Percentiles rank a stretch among this genome's conserved stretches.
Evolutionary conservation across 2,113 vertebrate species (phyloP).

Genomic region (Argyrosomus japonicus): DNA sequence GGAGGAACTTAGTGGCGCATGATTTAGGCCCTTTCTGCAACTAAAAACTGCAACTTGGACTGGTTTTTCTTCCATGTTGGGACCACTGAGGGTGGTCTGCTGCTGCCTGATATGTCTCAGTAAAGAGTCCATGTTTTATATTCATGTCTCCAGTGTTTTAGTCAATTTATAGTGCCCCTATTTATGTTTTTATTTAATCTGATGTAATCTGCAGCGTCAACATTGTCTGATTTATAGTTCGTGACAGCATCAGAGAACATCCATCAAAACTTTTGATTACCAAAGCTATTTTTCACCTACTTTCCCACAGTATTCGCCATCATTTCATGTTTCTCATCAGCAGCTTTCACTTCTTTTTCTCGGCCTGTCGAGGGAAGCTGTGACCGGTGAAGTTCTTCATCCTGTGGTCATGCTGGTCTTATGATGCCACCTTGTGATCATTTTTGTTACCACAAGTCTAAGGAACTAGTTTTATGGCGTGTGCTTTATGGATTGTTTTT

Average conservation of each 20-base stretch:
- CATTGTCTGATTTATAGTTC: neutral
- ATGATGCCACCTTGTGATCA: conserved; percentile 50
- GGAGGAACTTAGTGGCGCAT: neutral
- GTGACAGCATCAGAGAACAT: neutral
- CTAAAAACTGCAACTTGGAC: neutral
- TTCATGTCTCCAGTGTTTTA: neutral
- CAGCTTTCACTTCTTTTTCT: conserved; percentile 2
- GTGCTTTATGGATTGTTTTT: too few species aligned
- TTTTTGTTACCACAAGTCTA: conserved; percentile 4
- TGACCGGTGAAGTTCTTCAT: neutral
- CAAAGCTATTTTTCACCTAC: neutral
- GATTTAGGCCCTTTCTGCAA: neutral
- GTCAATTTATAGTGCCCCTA: neutral
- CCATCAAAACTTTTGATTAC: neutral
- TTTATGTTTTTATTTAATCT: neutral
- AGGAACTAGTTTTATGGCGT: neutral
- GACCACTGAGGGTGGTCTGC: neutral
- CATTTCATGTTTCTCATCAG: neutral
- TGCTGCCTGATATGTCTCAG: neutral
- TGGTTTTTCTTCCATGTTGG: neutral
- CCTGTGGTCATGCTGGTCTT: neutral
- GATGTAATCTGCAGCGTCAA: neutral
- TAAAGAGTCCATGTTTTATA: too few species aligned
- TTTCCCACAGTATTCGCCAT: neutral
- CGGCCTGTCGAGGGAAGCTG: neutral